A percentile compares a stretch with the other conserved stretches of the same genome.
Conservation (phyloP, 1,140 invertebrate species). For the Geopemphigus sp. region DNA sequence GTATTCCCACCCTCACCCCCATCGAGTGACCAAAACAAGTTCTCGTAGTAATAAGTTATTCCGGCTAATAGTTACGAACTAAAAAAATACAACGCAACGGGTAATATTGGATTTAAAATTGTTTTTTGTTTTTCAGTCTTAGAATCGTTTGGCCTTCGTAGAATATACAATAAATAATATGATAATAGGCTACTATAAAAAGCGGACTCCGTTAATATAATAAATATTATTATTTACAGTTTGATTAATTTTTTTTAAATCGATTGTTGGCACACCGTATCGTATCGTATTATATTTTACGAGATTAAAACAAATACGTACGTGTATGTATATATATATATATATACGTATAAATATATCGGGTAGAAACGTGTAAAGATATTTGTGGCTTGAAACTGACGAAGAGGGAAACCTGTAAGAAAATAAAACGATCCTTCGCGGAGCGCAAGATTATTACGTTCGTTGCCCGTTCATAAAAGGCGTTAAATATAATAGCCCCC, state of each 20-base stretch:
- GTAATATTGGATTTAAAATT: conserved; percentile 18
- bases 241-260: conserved; percentile 24
- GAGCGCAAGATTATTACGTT: no score
- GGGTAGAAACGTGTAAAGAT: conserved; percentile 20
- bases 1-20: no score
- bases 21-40: not conserved
- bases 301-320: conserved; percentile 12
- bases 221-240: conserved; percentile 31
- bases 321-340: no score
- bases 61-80: not conserved
- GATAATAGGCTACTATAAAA: not conserved
- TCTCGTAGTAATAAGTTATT: not conserved
- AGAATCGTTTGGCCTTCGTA: conserved; percentile 42
- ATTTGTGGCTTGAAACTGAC: not conserved
- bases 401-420: conserved; percentile 22
- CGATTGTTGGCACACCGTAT: conserved; percentile 32
- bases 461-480: no score
- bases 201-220: conserved; percentile 2
- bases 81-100: conserved; percentile 30
- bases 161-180: not conserved
- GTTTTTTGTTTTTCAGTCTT: conserved; percentile 44
- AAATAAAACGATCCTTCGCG: conserved; percentile 11
- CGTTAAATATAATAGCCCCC: no score
- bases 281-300: conserved; percentile 1
- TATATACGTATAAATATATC: not conserved